These are phyloP conservation scores for Scolanthus callimorphus DNA, from an alignment of 92 coral and sea anemone species.

Conservation along the genomic window DNA sequence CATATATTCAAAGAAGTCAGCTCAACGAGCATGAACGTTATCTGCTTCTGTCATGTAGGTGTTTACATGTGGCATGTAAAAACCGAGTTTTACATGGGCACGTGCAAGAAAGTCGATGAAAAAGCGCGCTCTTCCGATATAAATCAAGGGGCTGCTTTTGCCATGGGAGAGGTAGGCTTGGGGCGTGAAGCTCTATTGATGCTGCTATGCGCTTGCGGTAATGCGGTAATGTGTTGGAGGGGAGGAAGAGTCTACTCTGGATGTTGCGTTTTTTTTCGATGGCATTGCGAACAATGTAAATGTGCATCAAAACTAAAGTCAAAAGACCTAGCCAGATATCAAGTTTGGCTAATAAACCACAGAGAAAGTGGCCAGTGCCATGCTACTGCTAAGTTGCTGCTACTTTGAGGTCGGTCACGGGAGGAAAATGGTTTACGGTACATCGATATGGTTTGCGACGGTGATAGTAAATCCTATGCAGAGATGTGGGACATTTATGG, in stretches of 20 bases:
- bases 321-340: conserved; percentile 14
- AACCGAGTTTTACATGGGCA: conserved; percentile 26
- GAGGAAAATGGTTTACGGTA: too few species aligned
- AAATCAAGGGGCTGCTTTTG: conserved; percentile 23
- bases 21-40: too few species aligned
- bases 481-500: too few species aligned
- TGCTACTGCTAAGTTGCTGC: too few species aligned
- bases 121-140: conserved; percentile 20
- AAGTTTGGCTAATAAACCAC: conserved; percentile 27
- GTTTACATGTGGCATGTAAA: too few species aligned
- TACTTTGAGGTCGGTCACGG: too few species aligned
- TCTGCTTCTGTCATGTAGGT: too few species aligned
- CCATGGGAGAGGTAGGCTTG: conserved; percentile 32
- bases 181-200: conserved; percentile 36
- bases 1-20: too few species aligned
- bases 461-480: too few species aligned
- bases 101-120: conserved; percentile 8
- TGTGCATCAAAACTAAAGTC: conserved; percentile 10
- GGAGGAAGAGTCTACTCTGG: conserved; percentile 8
- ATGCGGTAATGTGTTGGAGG: neutral
- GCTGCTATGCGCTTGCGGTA: too few species aligned
- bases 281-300: conserved; percentile 33
- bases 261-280: conserved; percentile 38
- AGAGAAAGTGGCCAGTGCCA: conserved; percentile 7
- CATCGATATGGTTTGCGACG: too few species aligned